Evolutionary conservation across 2,888 invertebrate species (phyloP).

Genomic region (Andrena dorsata): DNA sequence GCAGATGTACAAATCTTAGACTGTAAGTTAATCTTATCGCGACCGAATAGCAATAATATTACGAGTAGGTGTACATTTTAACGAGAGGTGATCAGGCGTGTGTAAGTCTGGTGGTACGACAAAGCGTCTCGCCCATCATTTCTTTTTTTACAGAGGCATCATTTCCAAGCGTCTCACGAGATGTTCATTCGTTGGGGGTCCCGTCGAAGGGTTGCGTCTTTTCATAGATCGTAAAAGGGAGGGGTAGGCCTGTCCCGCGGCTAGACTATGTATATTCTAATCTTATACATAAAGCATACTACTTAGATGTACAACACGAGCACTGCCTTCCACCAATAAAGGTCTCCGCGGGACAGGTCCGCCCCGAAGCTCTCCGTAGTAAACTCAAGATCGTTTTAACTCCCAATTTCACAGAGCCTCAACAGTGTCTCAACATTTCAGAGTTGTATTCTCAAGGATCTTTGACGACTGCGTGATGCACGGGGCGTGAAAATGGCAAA

Average conservation of each 20-base stretch:
- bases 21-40: conserved; percentile 75
- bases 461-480: background rate
- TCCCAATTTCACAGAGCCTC: conserved; percentile 15
- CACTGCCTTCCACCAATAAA: conserved; percentile 82
- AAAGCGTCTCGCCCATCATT: conserved; percentile 38
- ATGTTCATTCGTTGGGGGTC: conserved; percentile 13
- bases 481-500: background rate
- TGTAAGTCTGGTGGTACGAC: conserved; percentile 70
- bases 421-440: background rate
- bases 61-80: conserved; percentile 78
- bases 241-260: conserved; percentile 71
- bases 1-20: conserved; percentile 79
- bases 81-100: conserved; percentile 51
- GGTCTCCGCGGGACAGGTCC: conserved; percentile 77
- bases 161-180: background rate
- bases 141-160: conserved; percentile 4
- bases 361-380: conserved; percentile 40
- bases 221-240: conserved; percentile 49
- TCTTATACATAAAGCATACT: conserved; percentile 66
- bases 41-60: conserved; percentile 79
- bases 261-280: conserved; percentile 72
- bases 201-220: conserved; percentile 55
- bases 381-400: conserved; percentile 48
- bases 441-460: conserved; percentile 8
- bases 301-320: conserved; percentile 72